These are phyloP conservation scores for Lithodes maja DNA, from an alignment of 2,888 invertebrate genomes.

Conservation along the genomic window DNA sequence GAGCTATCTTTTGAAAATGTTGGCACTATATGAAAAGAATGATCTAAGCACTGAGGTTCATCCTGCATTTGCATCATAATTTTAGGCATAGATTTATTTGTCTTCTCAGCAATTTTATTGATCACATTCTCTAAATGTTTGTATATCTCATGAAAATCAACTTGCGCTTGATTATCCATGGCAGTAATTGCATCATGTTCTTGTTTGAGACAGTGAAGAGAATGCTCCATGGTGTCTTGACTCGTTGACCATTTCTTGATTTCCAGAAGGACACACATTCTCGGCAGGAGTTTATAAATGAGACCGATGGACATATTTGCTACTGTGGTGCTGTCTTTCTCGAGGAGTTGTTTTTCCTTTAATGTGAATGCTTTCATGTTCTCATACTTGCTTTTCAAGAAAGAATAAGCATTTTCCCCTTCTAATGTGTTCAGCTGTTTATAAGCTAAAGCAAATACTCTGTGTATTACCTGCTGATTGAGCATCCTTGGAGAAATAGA, in stretches of 20 bases:
- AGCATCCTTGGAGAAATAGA: background rate
- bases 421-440: slow-evolving; percentile 3
- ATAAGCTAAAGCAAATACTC: slow-evolving; percentile 24
- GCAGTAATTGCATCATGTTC: background rate
- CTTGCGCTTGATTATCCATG: background rate
- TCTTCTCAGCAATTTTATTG: background rate
- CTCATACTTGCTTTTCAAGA: background rate
- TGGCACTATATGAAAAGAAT: background rate
- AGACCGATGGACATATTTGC: background rate
- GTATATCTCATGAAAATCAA: background rate
- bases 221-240: background rate
- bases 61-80: slow-evolving; percentile 3
- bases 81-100: background rate
- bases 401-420: background rate
- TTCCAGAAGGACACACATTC: slow-evolving; percentile 2
- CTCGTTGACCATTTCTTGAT: background rate
- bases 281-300: slow-evolving; percentile 11
- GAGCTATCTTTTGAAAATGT: too few species aligned
- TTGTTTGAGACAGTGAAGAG: background rate
- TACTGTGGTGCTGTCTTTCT: background rate
- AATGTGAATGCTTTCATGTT: background rate
- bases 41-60: background rate
- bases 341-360: background rate
- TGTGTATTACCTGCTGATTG: slow-evolving; percentile 13
- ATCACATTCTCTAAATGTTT: background rate